Evolutionary conservation across 2,113 vertebrate genomes (phyloP).

Genomic region (Thunnus thynnus): DNA sequence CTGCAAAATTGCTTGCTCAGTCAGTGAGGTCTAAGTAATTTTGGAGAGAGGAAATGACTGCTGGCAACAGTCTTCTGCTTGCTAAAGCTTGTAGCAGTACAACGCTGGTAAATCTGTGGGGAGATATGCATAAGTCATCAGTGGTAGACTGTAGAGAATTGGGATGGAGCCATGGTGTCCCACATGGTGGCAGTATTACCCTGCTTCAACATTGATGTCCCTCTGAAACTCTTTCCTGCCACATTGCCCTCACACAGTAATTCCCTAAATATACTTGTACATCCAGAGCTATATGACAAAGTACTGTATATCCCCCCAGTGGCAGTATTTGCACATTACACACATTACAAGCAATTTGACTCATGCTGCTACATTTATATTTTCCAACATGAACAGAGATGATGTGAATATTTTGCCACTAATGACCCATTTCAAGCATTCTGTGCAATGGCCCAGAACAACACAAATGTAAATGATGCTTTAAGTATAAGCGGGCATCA

Average conservation of each 20-base stretch:
- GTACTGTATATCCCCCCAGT: constrained; percentile 60
- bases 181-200: constrained; percentile 79
- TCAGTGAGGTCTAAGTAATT: not conserved
- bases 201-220: constrained; percentile 46
- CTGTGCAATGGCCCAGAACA: constrained; percentile 69
- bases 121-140: constrained; percentile 41
- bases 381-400: constrained; percentile 66
- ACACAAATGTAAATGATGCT: constrained; percentile 80
- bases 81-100: constrained; percentile 23
- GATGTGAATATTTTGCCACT: constrained; percentile 71
- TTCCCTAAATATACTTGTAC: constrained; percentile 54
- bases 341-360: constrained; percentile 75
- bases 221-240: constrained; percentile 59
- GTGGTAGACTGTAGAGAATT: constrained; percentile 51
- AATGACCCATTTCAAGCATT: constrained; percentile 72
- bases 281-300: constrained; percentile 56
- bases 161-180: constrained; percentile 36
- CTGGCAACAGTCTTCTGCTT: constrained; percentile 48
- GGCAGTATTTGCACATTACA: constrained; percentile 75
- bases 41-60: constrained; percentile 9
- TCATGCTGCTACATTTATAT: constrained; percentile 70
- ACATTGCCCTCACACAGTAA: constrained; percentile 58
- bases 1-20: constrained; percentile 8
- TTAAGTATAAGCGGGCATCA: constrained; percentile 72
- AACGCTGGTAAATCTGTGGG: constrained; percentile 33